phyloP scores from a whole-genome alignment of 2,113 vertebrate species.

The Stictonetta naevosa region DNA sequence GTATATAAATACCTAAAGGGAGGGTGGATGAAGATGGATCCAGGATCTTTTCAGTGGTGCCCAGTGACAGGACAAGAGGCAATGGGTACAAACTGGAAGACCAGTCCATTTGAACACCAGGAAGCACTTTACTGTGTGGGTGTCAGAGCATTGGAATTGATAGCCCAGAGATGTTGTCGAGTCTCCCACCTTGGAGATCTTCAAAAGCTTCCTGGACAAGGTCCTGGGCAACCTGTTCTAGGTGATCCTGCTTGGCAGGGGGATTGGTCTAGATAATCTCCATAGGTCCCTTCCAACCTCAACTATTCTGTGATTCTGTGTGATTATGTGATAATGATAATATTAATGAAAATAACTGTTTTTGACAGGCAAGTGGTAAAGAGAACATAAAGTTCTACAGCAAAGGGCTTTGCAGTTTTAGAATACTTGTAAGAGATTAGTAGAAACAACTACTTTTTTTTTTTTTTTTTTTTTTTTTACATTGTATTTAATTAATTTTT shows the following conservation, averaged over 20 bases:
- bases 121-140: not conserved
- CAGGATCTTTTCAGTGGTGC: not conserved
- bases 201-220: not conserved
- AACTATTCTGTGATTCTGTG: not conserved
- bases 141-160: not conserved
- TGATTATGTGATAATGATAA: not conserved
- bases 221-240: not conserved
- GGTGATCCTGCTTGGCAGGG: not conserved
- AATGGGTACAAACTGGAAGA: not conserved
- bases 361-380: not conserved
- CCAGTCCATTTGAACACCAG: not conserved
- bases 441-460: not conserved
- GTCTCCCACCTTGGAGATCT: not conserved
- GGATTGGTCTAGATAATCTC: not conserved
- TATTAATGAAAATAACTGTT: accelerated
- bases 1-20: not conserved
- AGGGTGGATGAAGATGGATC: not conserved
- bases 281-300: not conserved
- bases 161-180: not conserved
- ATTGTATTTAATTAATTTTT: not conserved
- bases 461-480: not conserved
- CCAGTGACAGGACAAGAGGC: not conserved
- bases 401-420: not conserved
- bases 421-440: not conserved
- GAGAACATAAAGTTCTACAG: not conserved